Evolutionary conservation across 2,797 vertebrate species (phyloP).

Genomic region (Cetoscarus ocellatus): DNA sequence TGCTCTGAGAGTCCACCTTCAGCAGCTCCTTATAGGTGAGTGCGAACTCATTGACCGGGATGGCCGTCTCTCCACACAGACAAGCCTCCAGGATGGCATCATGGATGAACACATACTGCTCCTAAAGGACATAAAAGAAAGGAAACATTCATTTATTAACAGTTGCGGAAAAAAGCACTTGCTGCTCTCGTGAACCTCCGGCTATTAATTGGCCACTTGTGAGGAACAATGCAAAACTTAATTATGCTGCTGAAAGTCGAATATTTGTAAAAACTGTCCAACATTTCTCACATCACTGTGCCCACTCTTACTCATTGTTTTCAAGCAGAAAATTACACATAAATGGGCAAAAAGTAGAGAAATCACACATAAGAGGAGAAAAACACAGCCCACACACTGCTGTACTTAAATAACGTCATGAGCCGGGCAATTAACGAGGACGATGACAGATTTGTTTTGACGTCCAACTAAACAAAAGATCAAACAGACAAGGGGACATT

Average conservation of each 20-base stretch:
- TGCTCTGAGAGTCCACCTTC: slow-evolving; percentile 95
- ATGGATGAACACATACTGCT: slow-evolving; percentile 97
- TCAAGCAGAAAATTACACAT: slow-evolving; percentile 17
- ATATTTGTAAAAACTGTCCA: slow-evolving; percentile 63
- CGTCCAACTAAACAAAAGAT: slow-evolving; percentile 63
- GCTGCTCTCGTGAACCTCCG: slow-evolving; percentile 1
- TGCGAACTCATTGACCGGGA: slow-evolving; percentile 91
- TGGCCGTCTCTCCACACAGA: slow-evolving; percentile 94
- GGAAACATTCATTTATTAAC: slow-evolving; percentile 1
- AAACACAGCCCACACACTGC: slow-evolving; percentile 50
- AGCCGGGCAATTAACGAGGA: slow-evolving; percentile 62
- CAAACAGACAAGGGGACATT: slow-evolving; percentile 44
- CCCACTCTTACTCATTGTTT: slow-evolving; percentile 45
- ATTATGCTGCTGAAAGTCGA: slow-evolving; percentile 63
- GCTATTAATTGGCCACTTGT: slow-evolving; percentile 55
- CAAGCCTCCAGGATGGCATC: slow-evolving; percentile 97
- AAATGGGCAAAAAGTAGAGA: slow-evolving; percentile 30
- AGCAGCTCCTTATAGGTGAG: slow-evolving; percentile 95
- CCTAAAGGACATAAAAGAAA: slow-evolving; percentile 76
- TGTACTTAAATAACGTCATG: slow-evolving; percentile 42
- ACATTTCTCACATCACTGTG: slow-evolving; percentile 23
- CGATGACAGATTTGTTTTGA: slow-evolving; percentile 65
- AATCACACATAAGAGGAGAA: slow-evolving; percentile 48
- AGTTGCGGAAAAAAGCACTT: slow-evolving; percentile 23
- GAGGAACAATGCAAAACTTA: slow-evolving; percentile 55